phyloP scores from a whole-genome alignment of 2,113 vertebrate genomes.

The Coptodon rendalli region DNA sequence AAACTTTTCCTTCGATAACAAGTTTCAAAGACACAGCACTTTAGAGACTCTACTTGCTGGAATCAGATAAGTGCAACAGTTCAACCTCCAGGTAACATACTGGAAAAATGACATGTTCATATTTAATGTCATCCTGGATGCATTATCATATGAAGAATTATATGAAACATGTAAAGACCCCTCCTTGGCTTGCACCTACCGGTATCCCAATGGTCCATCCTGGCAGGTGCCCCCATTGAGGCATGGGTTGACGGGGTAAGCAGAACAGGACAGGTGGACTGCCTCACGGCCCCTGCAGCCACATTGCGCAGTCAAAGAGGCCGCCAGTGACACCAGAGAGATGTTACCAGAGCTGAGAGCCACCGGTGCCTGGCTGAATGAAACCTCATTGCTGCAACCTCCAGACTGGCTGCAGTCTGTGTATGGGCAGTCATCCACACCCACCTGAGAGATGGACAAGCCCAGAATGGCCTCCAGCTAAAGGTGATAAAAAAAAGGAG shows the following conservation, averaged over 20 bases:
- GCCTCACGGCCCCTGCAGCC: conserved; percentile 76
- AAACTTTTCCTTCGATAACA: not conserved
- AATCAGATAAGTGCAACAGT: not conserved
- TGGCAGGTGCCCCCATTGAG: conserved; percentile 80
- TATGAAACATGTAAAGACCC: not conserved
- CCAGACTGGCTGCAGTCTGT: conserved; percentile 72
- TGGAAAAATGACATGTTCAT: not conserved
- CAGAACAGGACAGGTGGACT: conserved; percentile 74
- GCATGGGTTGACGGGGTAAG: conserved; percentile 76
- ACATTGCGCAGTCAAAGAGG: conserved; percentile 63
- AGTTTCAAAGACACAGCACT: not conserved
- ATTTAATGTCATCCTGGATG: not conserved
- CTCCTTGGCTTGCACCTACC: conserved; percentile 50
- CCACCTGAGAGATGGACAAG: conserved; percentile 75
- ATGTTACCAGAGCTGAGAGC: conserved; percentile 67
- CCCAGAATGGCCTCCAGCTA: conserved; percentile 80
- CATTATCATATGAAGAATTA: not conserved
- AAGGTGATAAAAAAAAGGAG: not conserved
- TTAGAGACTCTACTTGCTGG: not conserved
- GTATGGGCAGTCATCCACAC: conserved; percentile 75
- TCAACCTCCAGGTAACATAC: not conserved
- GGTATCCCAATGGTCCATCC: conserved; percentile 80
- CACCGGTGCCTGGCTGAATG: conserved; percentile 66
- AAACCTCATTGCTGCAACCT: conserved; percentile 72
- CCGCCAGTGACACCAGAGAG: conserved; percentile 76